Evolutionary conservation across 2,113 vertebrate genomes (phyloP).

Genomic region (Sylvietta virens): DNA sequence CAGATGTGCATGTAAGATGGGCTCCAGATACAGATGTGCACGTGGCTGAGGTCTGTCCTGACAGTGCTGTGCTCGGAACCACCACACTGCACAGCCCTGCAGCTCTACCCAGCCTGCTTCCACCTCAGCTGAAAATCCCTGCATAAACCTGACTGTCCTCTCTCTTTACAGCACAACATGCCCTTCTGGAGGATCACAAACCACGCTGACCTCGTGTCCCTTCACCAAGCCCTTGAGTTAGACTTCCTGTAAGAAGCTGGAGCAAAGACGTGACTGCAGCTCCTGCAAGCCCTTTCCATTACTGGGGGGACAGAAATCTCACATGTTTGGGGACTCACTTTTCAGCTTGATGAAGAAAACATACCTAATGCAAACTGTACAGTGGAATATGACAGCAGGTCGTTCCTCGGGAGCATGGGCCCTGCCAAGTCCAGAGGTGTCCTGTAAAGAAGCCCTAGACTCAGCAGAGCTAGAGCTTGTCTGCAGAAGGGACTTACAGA

Average conservation of each 20-base stretch:
- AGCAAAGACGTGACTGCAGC: neutral
- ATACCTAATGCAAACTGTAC: conserved; percentile 53
- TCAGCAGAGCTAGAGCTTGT: neutral
- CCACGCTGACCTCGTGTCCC: conserved; percentile 91
- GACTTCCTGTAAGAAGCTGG: conserved; percentile 86
- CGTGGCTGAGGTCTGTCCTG: accelerated
- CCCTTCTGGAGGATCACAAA: conserved; percentile 97
- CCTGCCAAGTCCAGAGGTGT: neutral
- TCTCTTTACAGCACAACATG: conserved; percentile 90
- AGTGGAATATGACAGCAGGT: neutral
- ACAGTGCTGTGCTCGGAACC: accelerated
- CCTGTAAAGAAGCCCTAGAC: neutral
- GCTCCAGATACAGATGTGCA: neutral
- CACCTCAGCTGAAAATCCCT: neutral
- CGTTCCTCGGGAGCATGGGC: neutral
- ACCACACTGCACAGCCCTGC: neutral
- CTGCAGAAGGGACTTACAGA: conserved; percentile 13
- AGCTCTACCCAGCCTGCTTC: neutral
- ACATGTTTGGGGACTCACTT: conserved; percentile 26
- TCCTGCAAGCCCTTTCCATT: neutral
- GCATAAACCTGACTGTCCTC: neutral
- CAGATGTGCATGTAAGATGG: neutral
- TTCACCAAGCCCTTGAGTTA: conserved; percentile 95
- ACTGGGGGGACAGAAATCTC: neutral
- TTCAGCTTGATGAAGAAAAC: conserved; percentile 63